These are phyloP conservation scores for Ianthella basta DNA, from an alignment of 37 sponge, comb jelly and placozoan species.

Conservation along the genomic window DNA sequence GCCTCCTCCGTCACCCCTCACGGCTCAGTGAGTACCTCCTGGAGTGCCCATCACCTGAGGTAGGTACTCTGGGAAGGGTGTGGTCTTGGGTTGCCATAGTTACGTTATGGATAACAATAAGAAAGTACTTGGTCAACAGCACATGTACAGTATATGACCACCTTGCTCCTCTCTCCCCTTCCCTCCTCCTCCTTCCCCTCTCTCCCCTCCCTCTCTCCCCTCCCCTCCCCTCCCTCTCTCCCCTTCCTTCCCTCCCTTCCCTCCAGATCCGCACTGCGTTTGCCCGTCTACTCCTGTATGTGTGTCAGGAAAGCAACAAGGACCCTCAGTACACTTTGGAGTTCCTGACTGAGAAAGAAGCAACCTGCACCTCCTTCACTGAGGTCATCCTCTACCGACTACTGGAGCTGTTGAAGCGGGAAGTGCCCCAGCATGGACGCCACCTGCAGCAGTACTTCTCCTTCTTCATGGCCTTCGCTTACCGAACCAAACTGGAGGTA, in stretches of 20 bases:
- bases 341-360: conserved; percentile 27
- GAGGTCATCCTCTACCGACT: conserved; percentile 61
- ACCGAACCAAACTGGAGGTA: conserved; percentile 33
- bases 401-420: conserved; percentile 74
- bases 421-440: conserved; percentile 79
- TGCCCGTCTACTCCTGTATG: conserved; percentile 59
- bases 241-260: background rate
- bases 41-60: conserved; percentile 95
- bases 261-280: conserved; percentile 71
- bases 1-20: conserved; percentile 71
- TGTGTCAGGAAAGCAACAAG: conserved; percentile 70
- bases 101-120: too few relatives aligned
- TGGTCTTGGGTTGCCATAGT: too few relatives aligned
- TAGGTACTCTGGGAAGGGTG: conserved; percentile 13
- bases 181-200: too few relatives aligned
- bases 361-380: conserved; percentile 24
- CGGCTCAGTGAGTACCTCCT: conserved; percentile 91
- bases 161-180: too few relatives aligned
- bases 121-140: too few relatives aligned
- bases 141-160: too few relatives aligned
- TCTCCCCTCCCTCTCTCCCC: too few relatives aligned
- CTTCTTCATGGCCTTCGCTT: conserved; percentile 79
- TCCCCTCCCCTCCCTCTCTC: background rate
- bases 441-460: conserved; percentile 88
- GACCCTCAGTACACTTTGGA: conserved; percentile 34